Base-by-base conservation (phyloP, 2,113 vertebrate species). In the Melanotaenia duboulayi region DNA sequence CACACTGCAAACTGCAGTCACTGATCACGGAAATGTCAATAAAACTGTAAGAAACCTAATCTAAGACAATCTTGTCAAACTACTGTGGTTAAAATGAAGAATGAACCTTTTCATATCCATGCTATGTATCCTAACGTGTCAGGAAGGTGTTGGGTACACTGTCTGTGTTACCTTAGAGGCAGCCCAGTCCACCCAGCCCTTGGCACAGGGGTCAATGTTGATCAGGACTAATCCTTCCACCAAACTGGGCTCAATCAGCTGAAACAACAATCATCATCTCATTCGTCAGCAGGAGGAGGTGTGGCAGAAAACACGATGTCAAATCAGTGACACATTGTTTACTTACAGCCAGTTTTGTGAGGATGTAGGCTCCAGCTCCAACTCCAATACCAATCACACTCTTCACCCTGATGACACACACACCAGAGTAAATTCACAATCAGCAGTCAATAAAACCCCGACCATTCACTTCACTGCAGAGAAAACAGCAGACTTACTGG, bases 161-260 rank as follows among this genome's bases (percentile, higher is more conserved):
- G 42, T 40, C 0, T 14, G 42, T 2, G 50, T 32, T 23, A 98
- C 97, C 96, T 99, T 99, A 14, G 97, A 95, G 37, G 96, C 95
- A 50, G 97, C 97, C 97, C 97, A 99, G 84, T 98, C 96, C 78
- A 99, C 95, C 97, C 97, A 99, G 78, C 97, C 97, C 81, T 98
- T 98, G 60, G 96, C 97, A 80, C 96, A 98, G 0, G 97, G 95
- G 89, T 99, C 96, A 11, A 99, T 39, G n/a, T 99, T 97, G 87
- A 99, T 97, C 55, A 99, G 96, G 75, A 99, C 94, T 1, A 99
- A 93, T 44, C 96, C 97, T 71, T 99, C 97, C 44, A 98, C 96
- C 52, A 99, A 76, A n/a, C 92, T 86, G 0, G 97, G 95, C 74
- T 98, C 92, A 76, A 84, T 96, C 77, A 99, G 93, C 97, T 99